Conservation (phyloP, 1,140 invertebrate species). For the Zaprionus taronus region DNA sequence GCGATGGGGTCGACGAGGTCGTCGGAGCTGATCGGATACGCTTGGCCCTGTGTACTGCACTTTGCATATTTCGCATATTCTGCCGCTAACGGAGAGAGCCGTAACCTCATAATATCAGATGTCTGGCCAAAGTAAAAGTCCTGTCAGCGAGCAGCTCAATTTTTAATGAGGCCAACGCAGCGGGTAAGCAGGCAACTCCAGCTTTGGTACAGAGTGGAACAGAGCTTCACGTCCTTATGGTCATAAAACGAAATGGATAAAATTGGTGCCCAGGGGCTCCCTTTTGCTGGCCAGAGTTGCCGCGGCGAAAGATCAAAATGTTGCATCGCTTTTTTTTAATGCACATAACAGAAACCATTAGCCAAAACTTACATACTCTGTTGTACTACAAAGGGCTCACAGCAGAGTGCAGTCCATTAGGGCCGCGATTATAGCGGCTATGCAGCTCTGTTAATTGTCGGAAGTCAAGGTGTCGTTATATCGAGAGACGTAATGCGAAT, state of each 20-base stretch:
- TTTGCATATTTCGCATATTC: constrained; percentile 18
- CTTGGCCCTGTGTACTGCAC: not conserved
- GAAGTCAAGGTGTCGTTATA: not conserved
- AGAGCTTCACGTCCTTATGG: constrained; percentile 22
- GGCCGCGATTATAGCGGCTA: not conserved
- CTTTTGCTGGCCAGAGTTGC: not conserved
- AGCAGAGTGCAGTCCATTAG: not conserved
- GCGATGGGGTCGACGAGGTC: not conserved
- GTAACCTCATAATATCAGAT: constrained; percentile 33
- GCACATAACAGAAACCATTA: constrained; percentile 36
- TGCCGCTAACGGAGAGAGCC: not conserved
- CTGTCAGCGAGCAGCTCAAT: constrained; percentile 46
- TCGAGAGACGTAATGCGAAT: too few relatives aligned
- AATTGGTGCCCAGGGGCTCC: constrained; percentile 37
- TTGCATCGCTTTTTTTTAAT: constrained; percentile 40
- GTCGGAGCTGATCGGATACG: not conserved
- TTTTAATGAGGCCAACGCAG: constrained; percentile 49
- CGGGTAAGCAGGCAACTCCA: not conserved
- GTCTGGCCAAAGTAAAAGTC: constrained; percentile 42
- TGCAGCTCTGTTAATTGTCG: not conserved
- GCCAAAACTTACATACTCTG: constrained; percentile 29
- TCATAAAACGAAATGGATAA: constrained; percentile 43
- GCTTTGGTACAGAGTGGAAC: not conserved
- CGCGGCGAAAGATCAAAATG: constrained; percentile 31
- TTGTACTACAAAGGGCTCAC: not conserved